Percentiles rank a stretch among this genome's conserved stretches.
Evolutionary conservation across 1,140 invertebrate genomes (phyloP).

Genomic region (Lepidurus apus): DNA sequence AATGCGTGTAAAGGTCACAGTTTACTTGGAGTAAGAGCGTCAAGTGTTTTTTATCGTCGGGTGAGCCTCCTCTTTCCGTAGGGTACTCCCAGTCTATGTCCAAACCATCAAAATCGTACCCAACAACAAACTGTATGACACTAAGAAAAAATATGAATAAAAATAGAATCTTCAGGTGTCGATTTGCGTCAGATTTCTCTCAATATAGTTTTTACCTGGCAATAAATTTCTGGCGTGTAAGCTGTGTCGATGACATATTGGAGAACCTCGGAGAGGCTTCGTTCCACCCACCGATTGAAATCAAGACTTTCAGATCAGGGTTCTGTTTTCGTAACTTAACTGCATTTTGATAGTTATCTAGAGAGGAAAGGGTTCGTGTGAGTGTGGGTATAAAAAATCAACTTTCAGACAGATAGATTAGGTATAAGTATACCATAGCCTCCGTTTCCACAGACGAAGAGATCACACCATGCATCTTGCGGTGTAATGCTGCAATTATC

Average conservation of each 20-base stretch:
- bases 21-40: conserved; percentile 64
- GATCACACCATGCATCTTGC: conserved; percentile 66
- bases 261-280: conserved; percentile 76
- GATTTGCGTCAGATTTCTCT: conserved; percentile 43
- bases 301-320: conserved; percentile 65
- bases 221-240: conserved; percentile 57
- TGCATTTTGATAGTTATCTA: conserved; percentile 47
- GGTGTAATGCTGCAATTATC: conserved; percentile 56
- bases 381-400: conserved; percentile 31
- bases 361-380: conserved; percentile 42
- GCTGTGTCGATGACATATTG: conserved; percentile 55
- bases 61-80: conserved; percentile 58
- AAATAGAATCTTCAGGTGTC: neutral
- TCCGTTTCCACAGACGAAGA: neutral
- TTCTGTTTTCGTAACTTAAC: conserved; percentile 56
- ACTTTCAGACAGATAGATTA: conserved; percentile 45
- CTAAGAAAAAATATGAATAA: conserved; percentile 27
- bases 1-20: neutral
- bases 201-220: conserved; percentile 57
- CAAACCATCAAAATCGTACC: conserved; percentile 69
- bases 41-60: conserved; percentile 70
- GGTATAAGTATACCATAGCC: conserved; percentile 33
- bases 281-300: conserved; percentile 84
- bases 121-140: conserved; percentile 46
- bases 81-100: conserved; percentile 78